A percentile compares a stretch with the other conserved stretches of the same genome.
phyloP scores from a whole-genome alignment of 92 coral and sea anemone species.

The Epizoanthus fatuus region DNA sequence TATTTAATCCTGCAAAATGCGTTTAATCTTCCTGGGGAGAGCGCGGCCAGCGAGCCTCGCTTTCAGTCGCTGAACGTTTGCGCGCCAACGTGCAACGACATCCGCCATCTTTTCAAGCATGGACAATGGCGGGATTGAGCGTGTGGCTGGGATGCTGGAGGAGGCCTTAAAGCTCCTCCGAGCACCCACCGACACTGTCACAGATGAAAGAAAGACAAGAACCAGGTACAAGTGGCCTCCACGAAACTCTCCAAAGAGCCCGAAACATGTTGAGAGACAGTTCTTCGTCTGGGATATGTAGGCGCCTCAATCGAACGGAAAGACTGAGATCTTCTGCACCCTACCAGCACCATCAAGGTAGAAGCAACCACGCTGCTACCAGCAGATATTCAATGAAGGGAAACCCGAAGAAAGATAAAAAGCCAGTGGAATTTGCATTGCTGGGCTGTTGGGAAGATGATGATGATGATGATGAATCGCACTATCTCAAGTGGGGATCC shows the following conservation, averaged over 20 bases:
- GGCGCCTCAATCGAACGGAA: constrained; percentile 36
- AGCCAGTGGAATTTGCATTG: constrained; percentile 52
- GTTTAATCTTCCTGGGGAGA: too few relatives aligned
- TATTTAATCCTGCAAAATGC: too few relatives aligned
- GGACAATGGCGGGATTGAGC: constrained; percentile 1
- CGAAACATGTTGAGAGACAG: constrained; percentile 22
- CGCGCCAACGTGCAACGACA: too few relatives aligned
- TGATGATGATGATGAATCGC: constrained; percentile 41
- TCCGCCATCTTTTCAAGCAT: not conserved
- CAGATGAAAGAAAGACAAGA: not conserved
- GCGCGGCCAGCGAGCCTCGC: too few relatives aligned
- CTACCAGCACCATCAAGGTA: not conserved
- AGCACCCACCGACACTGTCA: not conserved
- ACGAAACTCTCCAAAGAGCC: constrained; percentile 35
- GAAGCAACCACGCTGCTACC: too few relatives aligned
- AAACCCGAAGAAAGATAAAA: constrained; percentile 19
- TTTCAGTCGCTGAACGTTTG: too few relatives aligned
- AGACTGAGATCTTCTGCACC: constrained; percentile 18
- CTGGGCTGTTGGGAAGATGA: constrained; percentile 35
- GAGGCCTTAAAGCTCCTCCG: constrained; percentile 19
- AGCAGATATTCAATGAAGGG: not conserved
- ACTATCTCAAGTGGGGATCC: constrained; percentile 53
- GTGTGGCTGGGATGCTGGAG: constrained; percentile 15
- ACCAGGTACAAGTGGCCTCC: too few relatives aligned
- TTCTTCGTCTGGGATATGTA: constrained; percentile 29